phyloP scores from a whole-genome alignment of 2,113 vertebrate genomes.

The Verasper variegatus region DNA sequence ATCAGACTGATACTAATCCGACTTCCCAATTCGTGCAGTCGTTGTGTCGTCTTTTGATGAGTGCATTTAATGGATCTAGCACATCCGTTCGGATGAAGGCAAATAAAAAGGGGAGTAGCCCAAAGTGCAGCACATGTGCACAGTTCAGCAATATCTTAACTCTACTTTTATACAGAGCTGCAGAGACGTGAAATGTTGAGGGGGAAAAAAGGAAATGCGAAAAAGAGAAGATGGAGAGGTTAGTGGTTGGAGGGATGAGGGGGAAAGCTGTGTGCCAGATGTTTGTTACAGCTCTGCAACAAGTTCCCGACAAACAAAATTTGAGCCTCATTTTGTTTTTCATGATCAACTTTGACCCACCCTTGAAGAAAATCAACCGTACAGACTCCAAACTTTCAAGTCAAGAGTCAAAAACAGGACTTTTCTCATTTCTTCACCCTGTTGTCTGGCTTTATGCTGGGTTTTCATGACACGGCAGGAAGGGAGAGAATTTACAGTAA shows the following conservation, averaged over 20 bases:
- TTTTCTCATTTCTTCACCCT: not conserved
- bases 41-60: slow-evolving; percentile 3
- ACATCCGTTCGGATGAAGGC: not conserved
- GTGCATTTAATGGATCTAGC: slow-evolving; percentile 16
- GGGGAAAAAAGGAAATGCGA: not conserved
- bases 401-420: not conserved
- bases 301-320: slow-evolving; percentile 46
- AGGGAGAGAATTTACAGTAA: slow-evolving; percentile 6
- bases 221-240: slow-evolving; percentile 19
- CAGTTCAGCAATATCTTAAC: not conserved
- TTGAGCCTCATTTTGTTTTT: slow-evolving; percentile 37
- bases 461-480: slow-evolving; percentile 11
- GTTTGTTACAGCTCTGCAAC: slow-evolving; percentile 55
- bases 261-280: slow-evolving; percentile 71
- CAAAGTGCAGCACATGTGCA: not conserved
- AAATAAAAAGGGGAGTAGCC: slow-evolving; percentile 16
- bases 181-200: not conserved
- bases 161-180: slow-evolving; percentile 1
- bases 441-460: not conserved
- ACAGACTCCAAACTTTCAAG: not conserved
- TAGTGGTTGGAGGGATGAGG: not conserved
- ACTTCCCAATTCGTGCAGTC: not conserved
- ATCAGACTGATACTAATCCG: not conserved
- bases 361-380: slow-evolving; percentile 14
- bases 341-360: slow-evolving; percentile 27